Base-by-base conservation (phyloP, 92 coral and sea anemone genomes). In the Epizoanthus stellaris region DNA sequence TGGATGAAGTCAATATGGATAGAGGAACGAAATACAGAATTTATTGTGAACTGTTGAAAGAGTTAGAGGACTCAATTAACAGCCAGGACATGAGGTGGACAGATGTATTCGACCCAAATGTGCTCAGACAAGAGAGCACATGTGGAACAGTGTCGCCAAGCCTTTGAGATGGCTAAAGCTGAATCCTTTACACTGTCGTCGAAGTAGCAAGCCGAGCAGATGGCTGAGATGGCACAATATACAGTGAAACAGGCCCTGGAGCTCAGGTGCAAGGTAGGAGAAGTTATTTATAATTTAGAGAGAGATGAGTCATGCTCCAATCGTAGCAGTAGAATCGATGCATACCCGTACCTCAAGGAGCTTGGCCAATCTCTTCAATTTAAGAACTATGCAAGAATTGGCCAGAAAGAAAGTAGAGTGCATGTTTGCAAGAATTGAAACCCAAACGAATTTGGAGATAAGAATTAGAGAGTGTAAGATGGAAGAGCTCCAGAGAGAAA, bases 351-450 rank as follows among this genome's bases (percentile, higher is more conserved):
- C 25, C 25, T 23, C 25, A 23, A 23, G 25, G 25, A 23, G 25
- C 25, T 23, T 23, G 25, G 25, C 25, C 25, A 23, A 23, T 23
- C 25, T 23, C 25, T 23, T 23, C 25, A 23, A 23, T 23, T 23
- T 23, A 23, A 23, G 25, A 0, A n/a, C n/a, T n/a, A n/a, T n/a
- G n/a, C n/a, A n/a, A n/a, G n/a, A n/a, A n/a, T n/a, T 82, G 42
- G 91, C 91, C 3, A 88, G 62, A 49, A 88, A 60, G 73, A 53
- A 82, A 62, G 87, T 88, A 13, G 91, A 88, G 57, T 67, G 49
- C 73, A 82, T 81, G 45, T 82, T 70, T 57, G 87, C 84, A 21
- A 74, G 70, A 21, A 42, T 74, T 52, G 91, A 81, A 80, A 76
- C 90, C 10, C 58, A 77, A 74, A 68, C 56, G 75, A 85, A 85